A percentile compares a stretch with the other conserved stretches of the same genome.
phyloP scores from a whole-genome alignment of 1,140 invertebrate genomes.

The Cataglyphis hispanica region DNA sequence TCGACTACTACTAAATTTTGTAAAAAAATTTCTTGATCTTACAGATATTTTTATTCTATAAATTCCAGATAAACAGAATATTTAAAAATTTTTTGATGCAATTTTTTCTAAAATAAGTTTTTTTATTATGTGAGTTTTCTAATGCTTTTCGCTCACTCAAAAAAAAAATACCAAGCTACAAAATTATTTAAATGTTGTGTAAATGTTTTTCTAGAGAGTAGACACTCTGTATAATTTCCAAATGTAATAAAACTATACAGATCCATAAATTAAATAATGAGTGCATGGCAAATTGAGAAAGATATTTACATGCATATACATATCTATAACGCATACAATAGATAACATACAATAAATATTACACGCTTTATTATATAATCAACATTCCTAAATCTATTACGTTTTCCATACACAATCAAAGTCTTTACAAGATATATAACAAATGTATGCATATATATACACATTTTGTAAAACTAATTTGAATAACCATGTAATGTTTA shows the following conservation, averaged over 20 bases:
- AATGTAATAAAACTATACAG: neutral
- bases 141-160: no score
- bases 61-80: no score
- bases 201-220: no score
- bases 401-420: conserved; percentile 24
- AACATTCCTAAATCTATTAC: conserved; percentile 38
- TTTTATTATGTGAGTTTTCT: no score
- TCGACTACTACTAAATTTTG: no score
- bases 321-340: neutral
- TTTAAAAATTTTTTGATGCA: no score
- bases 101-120: no score
- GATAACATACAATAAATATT: conserved; percentile 21
- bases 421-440: conserved; percentile 11
- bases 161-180: no score
- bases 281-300: neutral
- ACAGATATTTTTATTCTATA: no score
- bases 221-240: conserved; percentile 1
- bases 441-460: conserved; percentile 13
- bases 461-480: conserved; percentile 17
- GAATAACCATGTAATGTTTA: neutral
- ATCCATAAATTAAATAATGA: neutral
- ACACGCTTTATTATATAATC: conserved; percentile 11
- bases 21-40: no score
- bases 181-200: no score
- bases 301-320: neutral